Percentiles rank a stretch among this genome's conserved stretches.
Evolutionary conservation across 2,113 vertebrate species (phyloP).

Genomic region (Mormyrus iriodes): DNA sequence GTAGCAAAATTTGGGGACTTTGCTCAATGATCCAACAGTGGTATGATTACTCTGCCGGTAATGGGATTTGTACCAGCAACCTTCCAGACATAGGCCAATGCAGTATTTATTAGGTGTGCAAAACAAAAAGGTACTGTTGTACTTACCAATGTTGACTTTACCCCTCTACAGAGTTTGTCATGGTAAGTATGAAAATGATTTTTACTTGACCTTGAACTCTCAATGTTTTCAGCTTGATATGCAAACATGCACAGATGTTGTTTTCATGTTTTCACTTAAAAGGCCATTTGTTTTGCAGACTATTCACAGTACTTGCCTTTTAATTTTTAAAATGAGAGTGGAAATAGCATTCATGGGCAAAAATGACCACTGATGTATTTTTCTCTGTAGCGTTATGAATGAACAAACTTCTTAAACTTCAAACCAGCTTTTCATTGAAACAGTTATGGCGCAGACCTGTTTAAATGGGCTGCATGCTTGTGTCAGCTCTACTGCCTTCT

Average conservation of each 20-base stretch:
- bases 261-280: not conserved
- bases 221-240: not conserved
- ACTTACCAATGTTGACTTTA: not conserved
- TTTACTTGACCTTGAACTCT: not conserved
- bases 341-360: not conserved
- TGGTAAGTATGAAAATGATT: not conserved
- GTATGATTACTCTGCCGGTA: not conserved
- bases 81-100: not conserved
- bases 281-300: not conserved
- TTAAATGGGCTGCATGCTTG: not conserved
- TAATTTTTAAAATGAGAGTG: not conserved
- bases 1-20: not conserved
- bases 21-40: not conserved
- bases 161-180: not conserved
- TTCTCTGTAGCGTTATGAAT: not conserved
- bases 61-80: not conserved
- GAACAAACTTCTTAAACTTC: not conserved
- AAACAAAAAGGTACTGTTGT: not conserved
- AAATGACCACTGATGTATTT: not conserved
- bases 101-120: not conserved
- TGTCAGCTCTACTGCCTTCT: not conserved
- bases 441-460: not conserved
- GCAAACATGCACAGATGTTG: not conserved
- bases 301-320: not conserved
- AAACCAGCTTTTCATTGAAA: not conserved